Evolutionary conservation across 1,140 invertebrate genomes (phyloP), one percentile per base, ranked within the genome.

Genomic region (Parasteatoda tepidariorum): DNA sequence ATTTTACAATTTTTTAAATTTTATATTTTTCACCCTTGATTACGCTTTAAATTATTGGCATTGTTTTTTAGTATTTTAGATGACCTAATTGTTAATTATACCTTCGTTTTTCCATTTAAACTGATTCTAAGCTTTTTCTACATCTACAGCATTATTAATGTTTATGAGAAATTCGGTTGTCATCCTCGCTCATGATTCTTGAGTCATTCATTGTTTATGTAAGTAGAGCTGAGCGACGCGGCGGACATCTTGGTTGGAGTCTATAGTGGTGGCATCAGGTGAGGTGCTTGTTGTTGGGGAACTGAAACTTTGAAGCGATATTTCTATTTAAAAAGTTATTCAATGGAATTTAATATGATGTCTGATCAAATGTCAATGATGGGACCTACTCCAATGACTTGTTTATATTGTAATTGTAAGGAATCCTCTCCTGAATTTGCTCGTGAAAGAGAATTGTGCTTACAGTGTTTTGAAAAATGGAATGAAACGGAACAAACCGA

Each of bases 381-480:
- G 67, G 81, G 57, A 34, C 59, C 38, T n/a, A 13, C 81, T 66
- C 54, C 81, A 55, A 31, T 67, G 11, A 83, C 81, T 48, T 74
- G 70, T 67, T 83, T 83, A 28, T 74, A 57, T 57, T 34, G 38
- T 33, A 74, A 83, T 55, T 83, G 41, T 66, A 83, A 67, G 34
- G 81, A 83, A 57, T 73, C 68, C 2, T 74, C 81, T n/a, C 68
- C 84, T 11, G 76, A 85, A 48, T 85, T 59, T 75, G 30, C 31
- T 13, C 38, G 67, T 41, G 95, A 98, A 89, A 92, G 93, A 85
- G 95, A 97, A 87, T 91, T 92, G 71, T 97, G 95, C 90, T 91
- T 97, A 86, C 93, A 93, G 88, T 92, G 93, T 87, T 99, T 99
- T 90, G 94, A 97, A 87, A 93, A 93, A 91, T 98, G 90, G 90